Base-by-base conservation (phyloP, 2,113 vertebrate genomes). In the Nannobrachium achirus region DNA sequence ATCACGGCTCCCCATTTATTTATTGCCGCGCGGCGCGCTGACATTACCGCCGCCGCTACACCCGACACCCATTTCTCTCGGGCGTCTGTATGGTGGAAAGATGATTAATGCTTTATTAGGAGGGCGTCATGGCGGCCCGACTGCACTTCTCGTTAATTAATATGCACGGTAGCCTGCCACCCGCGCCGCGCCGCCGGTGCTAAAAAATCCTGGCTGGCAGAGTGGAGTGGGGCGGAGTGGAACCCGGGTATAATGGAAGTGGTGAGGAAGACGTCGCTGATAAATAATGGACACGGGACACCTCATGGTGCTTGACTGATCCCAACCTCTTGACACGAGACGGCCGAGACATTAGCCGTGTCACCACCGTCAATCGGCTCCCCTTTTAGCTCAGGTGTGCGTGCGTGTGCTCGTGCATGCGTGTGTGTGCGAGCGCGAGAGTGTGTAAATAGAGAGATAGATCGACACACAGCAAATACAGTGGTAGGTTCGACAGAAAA, bases 111-210 rank as follows among this genome's bases (percentile, higher is more conserved):
- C 0, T 0, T 11, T 40, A 57, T 65, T 45, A 38, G 53, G 18
- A 25, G 33, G 56, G 51, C 74, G 73, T 74, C 69, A 80, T 9
- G 70, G 71, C 9, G 44, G 73, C 72, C 60, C 8, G 40, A 57
- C 25, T 16, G 66, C 77, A 76, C 68, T 83, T 89, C 86, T 89
- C 60, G 73, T 87, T 91, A 90, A 92, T 90, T 82, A 83, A 87
- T 82, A 50, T 51, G 70, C 46, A 62, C 48, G 40, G 39, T 40
- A 11, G 63, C 38, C 65, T 70, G 71, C 66, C 81, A 75, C 71
- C 74, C 70, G 18, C 44, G 0, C 3, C 25, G 6, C 25, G 3
- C 3, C 6, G 25, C 3, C 25, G 6, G 10, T 44, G 0, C 58
- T 48, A 61, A 83, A 85, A 81, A 88, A 88, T 89, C 83, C 63